Base-by-base conservation (phyloP, 2,113 vertebrate genomes). In the Percopsis transmontana region DNA sequence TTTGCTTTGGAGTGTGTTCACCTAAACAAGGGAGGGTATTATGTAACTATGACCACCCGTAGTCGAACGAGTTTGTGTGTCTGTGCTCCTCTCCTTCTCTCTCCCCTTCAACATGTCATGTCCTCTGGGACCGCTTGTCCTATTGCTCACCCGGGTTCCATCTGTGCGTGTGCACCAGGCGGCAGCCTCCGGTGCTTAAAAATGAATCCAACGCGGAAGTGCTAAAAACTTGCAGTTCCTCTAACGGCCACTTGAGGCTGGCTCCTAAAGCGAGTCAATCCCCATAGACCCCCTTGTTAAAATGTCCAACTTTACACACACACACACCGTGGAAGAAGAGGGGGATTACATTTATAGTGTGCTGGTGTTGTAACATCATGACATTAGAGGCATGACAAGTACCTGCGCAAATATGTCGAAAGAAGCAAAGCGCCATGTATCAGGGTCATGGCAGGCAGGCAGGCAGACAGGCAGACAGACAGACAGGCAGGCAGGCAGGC, bases 331-430 rank as follows among this genome's bases (percentile, higher is more conserved):
- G 2, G 52, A 15, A 24, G 62, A 63, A 39, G 71, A 60, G 65
- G 76, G 67, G 66, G 72, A 85, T 82, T 80, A 76, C 73, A 69
- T 86, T 84, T 75, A 76, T 81, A 87, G 84, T 68, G 78, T 54
- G 58, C 57, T 59, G 62, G 70, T 53, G 73, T 81, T 16, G 19
- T 65, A 71, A 51, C 67, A 78, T 71, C 77, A 4, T 81, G 83
- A 88, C 85, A 78, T 85, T 66, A 76, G 76, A 89, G 74, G 79
- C n/a, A 67, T 88, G 82, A 61, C 81, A 88, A 88, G 86, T 87
- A 87, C 80, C 82, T 72, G 75, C 3, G 41, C 77, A 76, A 89
- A 88, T 88, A 82, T 88, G 82, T 82, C 66, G 60, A 82, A 83
- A 90, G 53, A 79, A 82, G 78, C 77, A 80, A 68, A 81, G 58